A percentile compares a stretch with the other conserved stretches of the same genome.
phyloP scores from a whole-genome alignment of 2,113 vertebrate species.

The Phocoena sinus region DNA sequence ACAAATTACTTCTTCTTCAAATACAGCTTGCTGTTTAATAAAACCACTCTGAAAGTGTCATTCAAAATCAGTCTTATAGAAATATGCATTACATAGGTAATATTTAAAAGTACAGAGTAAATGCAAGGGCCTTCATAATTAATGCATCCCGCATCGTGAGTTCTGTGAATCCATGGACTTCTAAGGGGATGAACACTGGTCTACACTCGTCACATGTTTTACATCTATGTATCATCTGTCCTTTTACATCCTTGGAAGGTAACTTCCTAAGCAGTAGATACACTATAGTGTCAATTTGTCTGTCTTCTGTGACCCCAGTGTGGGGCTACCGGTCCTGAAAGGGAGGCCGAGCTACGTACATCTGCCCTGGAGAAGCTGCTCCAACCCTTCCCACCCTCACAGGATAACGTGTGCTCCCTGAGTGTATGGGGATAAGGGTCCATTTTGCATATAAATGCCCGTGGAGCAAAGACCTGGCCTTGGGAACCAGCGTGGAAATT shows the following conservation, averaged over 20 bases:
- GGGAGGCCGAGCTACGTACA: slow-evolving; percentile 42
- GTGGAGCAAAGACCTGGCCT: not conserved
- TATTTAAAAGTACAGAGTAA: not conserved
- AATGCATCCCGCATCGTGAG: too few relatives aligned
- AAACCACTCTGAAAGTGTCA: not conserved
- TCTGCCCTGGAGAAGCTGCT: slow-evolving; percentile 65
- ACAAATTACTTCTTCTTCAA: not conserved
- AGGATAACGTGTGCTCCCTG: slow-evolving; percentile 65
- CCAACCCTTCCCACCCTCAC: slow-evolving; percentile 55
- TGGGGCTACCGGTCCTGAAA: accelerated
- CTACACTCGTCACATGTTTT: too few relatives aligned
- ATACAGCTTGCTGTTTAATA: not conserved
- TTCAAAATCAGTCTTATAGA: not conserved
- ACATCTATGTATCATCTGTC: accelerated
- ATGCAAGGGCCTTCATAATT: accelerated
- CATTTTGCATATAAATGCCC: slow-evolving; percentile 69
- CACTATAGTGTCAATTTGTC: accelerated
- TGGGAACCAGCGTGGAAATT: not conserved
- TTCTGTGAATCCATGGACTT: not conserved
- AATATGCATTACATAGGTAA: not conserved
- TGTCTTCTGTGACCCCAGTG: accelerated
- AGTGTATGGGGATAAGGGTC: not conserved
- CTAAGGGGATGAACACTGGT: accelerated
- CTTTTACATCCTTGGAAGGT: not conserved
- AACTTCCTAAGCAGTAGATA: not conserved